Percentiles rank a stretch among this genome's conserved stretches.
These are phyloP conservation scores for Morus bassanus DNA, from an alignment of 2,797 vertebrate species.

Conservation along the genomic window DNA sequence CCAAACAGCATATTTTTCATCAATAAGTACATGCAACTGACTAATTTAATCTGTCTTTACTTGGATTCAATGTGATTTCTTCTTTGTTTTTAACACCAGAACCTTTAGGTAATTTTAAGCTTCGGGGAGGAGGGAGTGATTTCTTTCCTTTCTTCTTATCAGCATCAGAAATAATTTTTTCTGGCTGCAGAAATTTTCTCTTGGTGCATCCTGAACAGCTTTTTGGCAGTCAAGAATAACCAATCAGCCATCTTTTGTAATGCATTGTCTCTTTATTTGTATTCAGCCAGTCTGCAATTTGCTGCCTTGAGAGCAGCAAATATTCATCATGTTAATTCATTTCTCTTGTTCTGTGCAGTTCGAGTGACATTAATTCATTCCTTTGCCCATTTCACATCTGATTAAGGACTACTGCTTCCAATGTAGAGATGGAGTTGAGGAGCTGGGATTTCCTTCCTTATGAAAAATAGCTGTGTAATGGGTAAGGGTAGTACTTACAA, in stretches of 20 bases:
- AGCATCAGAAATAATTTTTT: not conserved
- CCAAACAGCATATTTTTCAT: not conserved
- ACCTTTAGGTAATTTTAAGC: not conserved
- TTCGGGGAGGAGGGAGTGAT: not conserved
- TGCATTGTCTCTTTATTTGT: not conserved
- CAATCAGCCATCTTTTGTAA: conserved; percentile 3
- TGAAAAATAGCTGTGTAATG: not conserved
- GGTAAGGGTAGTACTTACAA: not conserved
- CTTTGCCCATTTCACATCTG: conserved; percentile 2
- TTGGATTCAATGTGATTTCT: not conserved
- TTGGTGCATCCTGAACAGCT: not conserved
- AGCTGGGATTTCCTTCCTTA: conserved; percentile 18
- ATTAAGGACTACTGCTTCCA: conserved; percentile 8
- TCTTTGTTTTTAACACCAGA: not conserved
- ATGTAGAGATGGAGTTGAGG: not conserved
- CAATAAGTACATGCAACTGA: not conserved
- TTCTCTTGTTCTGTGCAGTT: not conserved
- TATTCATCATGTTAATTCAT: not conserved
- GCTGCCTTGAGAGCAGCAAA: conserved; percentile 14
- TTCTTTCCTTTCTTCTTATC: not conserved
- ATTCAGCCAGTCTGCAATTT: conserved; percentile 20
- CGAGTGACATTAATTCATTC: conserved; percentile 18
- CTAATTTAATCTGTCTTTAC: not conserved
- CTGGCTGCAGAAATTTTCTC: conserved; percentile 9
- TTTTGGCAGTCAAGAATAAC: not conserved